Evolutionary conservation across 2,888 invertebrate species (phyloP), one percentile per base, ranked within the genome.

Genomic region (Artemia sp.): DNA sequence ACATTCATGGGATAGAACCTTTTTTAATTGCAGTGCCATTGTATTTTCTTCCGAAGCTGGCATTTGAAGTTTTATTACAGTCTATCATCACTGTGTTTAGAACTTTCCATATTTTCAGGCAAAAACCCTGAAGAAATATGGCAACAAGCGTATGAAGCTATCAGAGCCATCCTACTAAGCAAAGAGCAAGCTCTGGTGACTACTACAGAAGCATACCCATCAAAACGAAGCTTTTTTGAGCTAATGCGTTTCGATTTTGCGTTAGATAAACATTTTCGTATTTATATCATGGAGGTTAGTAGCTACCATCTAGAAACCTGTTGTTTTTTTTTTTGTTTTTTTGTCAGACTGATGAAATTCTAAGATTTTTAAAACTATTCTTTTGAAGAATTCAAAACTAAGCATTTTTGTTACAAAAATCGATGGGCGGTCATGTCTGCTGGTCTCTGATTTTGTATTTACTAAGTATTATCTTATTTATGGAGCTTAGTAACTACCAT

Each of bases 191-290:
- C 83, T 69, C 84, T 94, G 51, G 80, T 85, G 51, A 82, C 85
- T 38, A 80, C 85, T 38, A 73, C 77, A 2, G 70, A 73, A 12
- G 73, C 74, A 67, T 77, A 75, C 72, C 74, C 75, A 51, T 83
- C 83, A 0, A 79, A 80, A 66, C 79, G 83, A 19, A 88, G 88
- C 75, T 96, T 93, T 78, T 97, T 97, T 79, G 96, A 97, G 79
- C 82, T 97, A 82, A 88, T 94, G 80, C 85, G 97, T 51, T 91
- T 97, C 76, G 97, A 97, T 78, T 87, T 97, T 76, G 87, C 93
- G 0, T 81, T 96, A 3, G 93, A 96, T 77, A 88, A 91, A 73
- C 81, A 92, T 70, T 78, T 96, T 0, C 88, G 87, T 68, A 89
- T 95, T 0, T 89, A 85, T 75, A 81, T 94, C 8, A 86, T 97